Evolutionary conservation across 2,797 vertebrate genomes (phyloP), one percentile per base, ranked within the genome.

Genomic region (Lithobates sylvaticus): DNA sequence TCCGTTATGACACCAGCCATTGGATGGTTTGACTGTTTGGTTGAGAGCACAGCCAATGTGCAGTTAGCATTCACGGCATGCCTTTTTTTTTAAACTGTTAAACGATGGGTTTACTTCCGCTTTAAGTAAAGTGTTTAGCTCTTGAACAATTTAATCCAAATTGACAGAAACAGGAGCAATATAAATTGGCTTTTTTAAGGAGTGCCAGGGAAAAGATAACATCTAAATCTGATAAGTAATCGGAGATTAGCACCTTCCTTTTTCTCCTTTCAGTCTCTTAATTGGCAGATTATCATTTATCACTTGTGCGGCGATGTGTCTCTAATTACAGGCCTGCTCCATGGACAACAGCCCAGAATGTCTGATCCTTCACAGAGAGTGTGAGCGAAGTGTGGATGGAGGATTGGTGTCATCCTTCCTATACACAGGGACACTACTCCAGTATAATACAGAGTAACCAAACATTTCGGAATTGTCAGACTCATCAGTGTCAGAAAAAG

Each of bases 251-350:
- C 73, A 73, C 34, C 54, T 61, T 78, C 68, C 83, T 78, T 16
- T 64, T 78, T 78, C 76, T 78, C 29, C 71, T 78, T 83, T 71
- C 68, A 70, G 78, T 32, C 26, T 58, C 23, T 39, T 81, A 81
- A 81, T 81, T 81, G 79, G 32, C 69, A 81, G 79, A 72, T 81
- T 73, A 81, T 42, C 29, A 72, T 47, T 61, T 61, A 72, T 81
- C 50, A 81, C 69, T 73, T 81, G 79, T 72, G 68, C n/a, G 32
- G 34, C 15, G 32, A 29, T 26, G 32, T 73, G 69, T 42, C 50
- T 73, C 7, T 72, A 81, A 81, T 72, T 61, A 81, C 69, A 61
- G 54, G 32, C 32, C 23, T 21, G 42, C n/a, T 16, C 39, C 10
- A 23, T 44, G 42, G 71, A 73, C 39, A 27, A 2, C 9, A 12